Percentiles rank a stretch among this genome's conserved stretches.
Conservation (phyloP, 2,113 vertebrate species). For the Caranx ignobilis region DNA sequence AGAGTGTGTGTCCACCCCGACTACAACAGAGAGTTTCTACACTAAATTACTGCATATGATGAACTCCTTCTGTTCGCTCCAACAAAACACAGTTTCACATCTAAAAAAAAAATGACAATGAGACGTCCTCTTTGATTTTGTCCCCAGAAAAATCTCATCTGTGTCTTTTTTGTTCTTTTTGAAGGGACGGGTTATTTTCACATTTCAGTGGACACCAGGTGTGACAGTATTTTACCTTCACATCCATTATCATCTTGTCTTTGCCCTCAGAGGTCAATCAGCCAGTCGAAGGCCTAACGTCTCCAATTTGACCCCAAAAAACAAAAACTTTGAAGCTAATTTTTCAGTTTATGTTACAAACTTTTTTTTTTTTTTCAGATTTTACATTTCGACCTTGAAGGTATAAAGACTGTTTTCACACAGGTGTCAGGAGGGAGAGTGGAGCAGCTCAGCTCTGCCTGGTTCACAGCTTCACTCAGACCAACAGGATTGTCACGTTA, state of each 20-base stretch:
- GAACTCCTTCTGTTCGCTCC: slow-evolving; percentile 58
- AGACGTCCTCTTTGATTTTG: slow-evolving; percentile 55
- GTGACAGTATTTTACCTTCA: slow-evolving; percentile 27
- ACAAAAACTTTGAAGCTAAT: slow-evolving; percentile 18
- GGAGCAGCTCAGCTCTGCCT: not conserved
- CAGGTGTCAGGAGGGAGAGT: slow-evolving; percentile 15
- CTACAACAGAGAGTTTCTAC: slow-evolving; percentile 55
- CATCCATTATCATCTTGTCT: slow-evolving; percentile 21
- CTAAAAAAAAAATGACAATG: slow-evolving; percentile 26
- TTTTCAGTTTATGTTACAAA: slow-evolving; percentile 35
- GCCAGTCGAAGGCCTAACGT: slow-evolving; percentile 60
- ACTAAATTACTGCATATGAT: slow-evolving; percentile 80
- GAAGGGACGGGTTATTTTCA: slow-evolving; percentile 35
- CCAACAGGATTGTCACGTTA: slow-evolving; percentile 77
- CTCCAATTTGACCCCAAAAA: slow-evolving; percentile 37
- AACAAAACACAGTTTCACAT: slow-evolving; percentile 64
- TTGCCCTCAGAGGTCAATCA: slow-evolving; percentile 33
- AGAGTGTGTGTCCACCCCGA: slow-evolving; percentile 47
- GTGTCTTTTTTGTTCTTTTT: not conserved
- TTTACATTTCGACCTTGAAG: slow-evolving; percentile 40
- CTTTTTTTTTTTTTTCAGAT: slow-evolving; percentile 12
- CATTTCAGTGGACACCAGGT: slow-evolving; percentile 41
- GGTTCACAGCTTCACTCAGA: slow-evolving; percentile 55
- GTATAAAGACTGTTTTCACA: slow-evolving; percentile 35
- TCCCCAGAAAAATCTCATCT: slow-evolving; percentile 31